These are phyloP conservation scores for Zootermopsis nevadensis DNA, from an alignment of 2,888 invertebrate species.

Conservation along the genomic window DNA sequence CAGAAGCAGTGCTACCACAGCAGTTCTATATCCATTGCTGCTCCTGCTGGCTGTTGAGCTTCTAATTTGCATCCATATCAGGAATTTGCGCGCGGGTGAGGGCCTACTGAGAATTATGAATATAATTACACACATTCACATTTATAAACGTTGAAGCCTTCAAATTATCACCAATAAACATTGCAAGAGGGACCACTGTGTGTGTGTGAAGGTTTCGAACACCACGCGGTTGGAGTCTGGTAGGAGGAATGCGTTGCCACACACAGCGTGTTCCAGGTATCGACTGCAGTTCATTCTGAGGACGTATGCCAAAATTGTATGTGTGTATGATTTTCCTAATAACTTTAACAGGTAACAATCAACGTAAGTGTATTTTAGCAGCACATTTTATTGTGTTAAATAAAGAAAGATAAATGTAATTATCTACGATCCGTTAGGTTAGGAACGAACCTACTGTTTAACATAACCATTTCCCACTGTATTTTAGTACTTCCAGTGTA, in stretches of 20 bases:
- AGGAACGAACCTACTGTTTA: no score
- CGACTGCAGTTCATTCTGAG: background rate
- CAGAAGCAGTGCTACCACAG: background rate
- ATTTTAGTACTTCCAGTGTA: no score
- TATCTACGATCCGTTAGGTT: no score
- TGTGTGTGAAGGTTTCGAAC: conserved; percentile 7
- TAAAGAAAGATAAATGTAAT: no score
- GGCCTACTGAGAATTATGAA: conserved; percentile 51
- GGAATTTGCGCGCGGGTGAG: conserved; percentile 45
- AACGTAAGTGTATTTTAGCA: no score
- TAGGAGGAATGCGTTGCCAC: conserved; percentile 16
- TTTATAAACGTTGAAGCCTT: conserved; percentile 48
- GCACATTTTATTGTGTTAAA: no score
- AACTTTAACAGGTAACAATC: no score
- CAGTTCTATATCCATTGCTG: conserved; percentile 38
- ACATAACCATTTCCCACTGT: no score
- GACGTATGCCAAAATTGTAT: no score
- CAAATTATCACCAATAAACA: conserved; percentile 50
- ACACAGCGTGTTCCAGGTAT: background rate
- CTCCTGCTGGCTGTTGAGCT: conserved; percentile 48
- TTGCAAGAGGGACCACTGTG: conserved; percentile 30
- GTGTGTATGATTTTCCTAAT: no score
- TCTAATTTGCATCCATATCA: conserved; percentile 52
- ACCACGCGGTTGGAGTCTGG: conserved; percentile 1
- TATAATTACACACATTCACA: conserved; percentile 51